These are phyloP conservation scores for Patella ulyssiponensis DNA, from an alignment of 2,888 invertebrate genomes.

Conservation along the genomic window DNA sequence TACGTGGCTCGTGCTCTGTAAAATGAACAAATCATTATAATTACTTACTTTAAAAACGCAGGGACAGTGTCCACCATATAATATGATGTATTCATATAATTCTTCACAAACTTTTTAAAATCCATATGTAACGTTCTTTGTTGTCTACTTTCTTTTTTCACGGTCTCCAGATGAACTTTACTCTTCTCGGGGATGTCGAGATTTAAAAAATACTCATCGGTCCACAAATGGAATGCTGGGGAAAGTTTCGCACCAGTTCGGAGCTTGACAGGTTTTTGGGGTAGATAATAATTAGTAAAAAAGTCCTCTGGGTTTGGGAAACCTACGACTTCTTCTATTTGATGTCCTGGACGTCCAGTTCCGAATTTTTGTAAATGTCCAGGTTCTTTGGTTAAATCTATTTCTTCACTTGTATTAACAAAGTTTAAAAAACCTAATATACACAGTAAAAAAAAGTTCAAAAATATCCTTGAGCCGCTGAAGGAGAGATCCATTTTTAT, in stretches of 20 bases:
- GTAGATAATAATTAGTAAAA: slow-evolving; percentile 56
- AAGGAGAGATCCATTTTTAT: too few relatives aligned
- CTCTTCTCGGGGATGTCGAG: slow-evolving; percentile 49
- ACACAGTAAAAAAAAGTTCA: background rate
- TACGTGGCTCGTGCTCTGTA: too few relatives aligned
- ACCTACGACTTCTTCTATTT: slow-evolving; percentile 52
- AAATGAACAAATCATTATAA: too few relatives aligned
- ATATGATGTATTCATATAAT: slow-evolving; percentile 60
- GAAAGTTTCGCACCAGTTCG: slow-evolving; percentile 58
- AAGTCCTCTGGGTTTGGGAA: slow-evolving; percentile 60
- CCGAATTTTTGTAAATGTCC: slow-evolving; percentile 67
- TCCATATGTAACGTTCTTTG: slow-evolving; percentile 53
- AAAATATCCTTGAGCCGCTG: too few relatives aligned
- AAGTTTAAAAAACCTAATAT: background rate
- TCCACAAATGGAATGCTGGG: slow-evolving; percentile 62
- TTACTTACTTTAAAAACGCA: slow-evolving; percentile 55
- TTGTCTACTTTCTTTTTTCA: slow-evolving; percentile 66
- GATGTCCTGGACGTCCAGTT: slow-evolving; percentile 47
- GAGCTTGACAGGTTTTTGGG: slow-evolving; percentile 62
- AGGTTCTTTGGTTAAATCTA: slow-evolving; percentile 42
- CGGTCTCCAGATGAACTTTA: slow-evolving; percentile 61
- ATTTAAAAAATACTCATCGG: slow-evolving; percentile 65
- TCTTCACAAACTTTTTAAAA: slow-evolving; percentile 63
- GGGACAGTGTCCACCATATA: slow-evolving; percentile 70
- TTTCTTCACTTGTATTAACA: background rate